Percentiles rank a stretch among this genome's conserved stretches.
phyloP scores from a whole-genome alignment of 2,888 invertebrate species.

The Drosophila heteroneura region DNA sequence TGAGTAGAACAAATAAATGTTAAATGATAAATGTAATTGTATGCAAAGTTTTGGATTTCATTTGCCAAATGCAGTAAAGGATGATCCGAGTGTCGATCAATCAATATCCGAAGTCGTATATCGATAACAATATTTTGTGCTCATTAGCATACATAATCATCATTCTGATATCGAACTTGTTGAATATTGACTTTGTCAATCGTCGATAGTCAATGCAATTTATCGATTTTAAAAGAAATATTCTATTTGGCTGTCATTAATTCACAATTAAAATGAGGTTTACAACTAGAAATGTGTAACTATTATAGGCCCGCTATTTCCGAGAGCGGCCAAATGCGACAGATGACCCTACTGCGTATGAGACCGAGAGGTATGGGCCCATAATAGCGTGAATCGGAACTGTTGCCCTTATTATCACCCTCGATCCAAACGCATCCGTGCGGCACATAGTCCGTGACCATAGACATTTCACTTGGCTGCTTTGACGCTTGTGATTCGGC shows the following conservation, averaged over 20 bases:
- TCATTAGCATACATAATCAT: not conserved
- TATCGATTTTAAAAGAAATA: constrained; percentile 11
- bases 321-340: constrained; percentile 90
- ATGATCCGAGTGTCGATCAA: not conserved
- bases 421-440: constrained; percentile 96
- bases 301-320: constrained; percentile 46
- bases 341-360: constrained; percentile 92
- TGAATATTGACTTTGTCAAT: not conserved
- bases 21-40: not conserved
- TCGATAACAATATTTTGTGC: not conserved
- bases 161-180: not conserved
- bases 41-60: not conserved
- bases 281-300: constrained; percentile 30
- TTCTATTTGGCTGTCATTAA: constrained; percentile 21
- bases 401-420: constrained; percentile 94
- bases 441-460: constrained; percentile 88
- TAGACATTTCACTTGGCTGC: constrained; percentile 17
- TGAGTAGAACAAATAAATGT: not conserved
- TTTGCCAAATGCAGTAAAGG: not conserved
- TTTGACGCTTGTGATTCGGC: constrained; percentile 30
- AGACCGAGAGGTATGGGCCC: constrained; percentile 95
- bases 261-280: constrained; percentile 28
- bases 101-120: not conserved
- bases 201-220: not conserved
- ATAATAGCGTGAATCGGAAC: constrained; percentile 94